These are phyloP conservation scores for Mobula birostris DNA, from an alignment of 2,113 vertebrate genomes.

Conservation along the genomic window DNA sequence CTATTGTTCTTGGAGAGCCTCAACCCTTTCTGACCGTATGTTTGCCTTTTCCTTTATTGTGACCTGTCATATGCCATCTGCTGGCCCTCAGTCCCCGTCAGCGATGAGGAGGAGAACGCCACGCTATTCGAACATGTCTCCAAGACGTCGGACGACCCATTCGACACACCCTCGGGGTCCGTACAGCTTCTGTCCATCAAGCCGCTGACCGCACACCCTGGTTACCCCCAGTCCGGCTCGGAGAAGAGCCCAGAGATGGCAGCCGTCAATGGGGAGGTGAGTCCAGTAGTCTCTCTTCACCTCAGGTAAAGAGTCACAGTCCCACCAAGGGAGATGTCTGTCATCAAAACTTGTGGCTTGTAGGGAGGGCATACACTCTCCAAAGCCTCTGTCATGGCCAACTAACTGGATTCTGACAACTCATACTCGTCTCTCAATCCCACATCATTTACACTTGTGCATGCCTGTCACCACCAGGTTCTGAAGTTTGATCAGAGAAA, in stretches of 20 bases:
- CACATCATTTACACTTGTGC: no score
- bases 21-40: background rate
- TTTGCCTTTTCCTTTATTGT: background rate
- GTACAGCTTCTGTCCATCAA: conserved; percentile 91
- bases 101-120: conserved; percentile 63
- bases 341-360: no score
- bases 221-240: conserved; percentile 65
- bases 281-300: conserved; percentile 35
- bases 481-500: no score
- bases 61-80: background rate
- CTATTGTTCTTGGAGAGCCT: background rate
- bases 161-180: conserved; percentile 87
- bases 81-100: conserved; percentile 46
- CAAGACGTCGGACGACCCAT: conserved; percentile 67
- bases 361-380: no score
- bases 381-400: no score
- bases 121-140: conserved; percentile 62
- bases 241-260: conserved; percentile 82
- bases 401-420: no score
- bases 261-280: conserved; percentile 85
- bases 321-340: no score
- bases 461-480: no score
- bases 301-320: no score
- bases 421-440: no score
- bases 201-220: conserved; percentile 64